Evolutionary conservation across 1,140 invertebrate genomes (phyloP), one percentile per base, ranked within the genome.

Genomic region (Odontomachus brunneus): DNA sequence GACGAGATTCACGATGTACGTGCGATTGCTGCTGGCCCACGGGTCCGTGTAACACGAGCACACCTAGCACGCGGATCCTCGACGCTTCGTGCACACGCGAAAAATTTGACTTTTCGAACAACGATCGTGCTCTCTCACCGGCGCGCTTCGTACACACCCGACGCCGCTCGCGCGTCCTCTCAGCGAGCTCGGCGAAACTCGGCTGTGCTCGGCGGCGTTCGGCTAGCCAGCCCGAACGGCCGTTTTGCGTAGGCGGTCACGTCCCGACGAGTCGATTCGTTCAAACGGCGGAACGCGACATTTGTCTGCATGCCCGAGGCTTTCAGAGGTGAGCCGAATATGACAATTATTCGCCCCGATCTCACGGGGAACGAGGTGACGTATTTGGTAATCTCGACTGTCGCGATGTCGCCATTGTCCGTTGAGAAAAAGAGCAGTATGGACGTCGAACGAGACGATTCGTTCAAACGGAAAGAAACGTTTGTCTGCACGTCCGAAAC

Each of bases 61-160:
- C 49, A 24, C 49, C 5, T 63, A n/a, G 3, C 19, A 38, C 26
- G 12, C 15, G 62, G 11, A 14, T 62, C 57, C 22, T 9, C 29
- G 22, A 57, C 12, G 26, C 55, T n/a, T 55, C 33, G 17, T 19
- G 63, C 26, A 44, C 9, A 44, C 29, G 24, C 75, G 33, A 59
- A 22, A 80, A 80, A 44, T 19, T 80, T 19, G 51, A 80, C 75
- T 80, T 80, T 80, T 59, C 75, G 65, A 57, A 57, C 51, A 69
- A 80, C 75, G 65, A 71, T 48, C 49, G 26, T 53, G 24, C 49
- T 48, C 24, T 69, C 19, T 24, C 48, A 48, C 75, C 75, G 51
- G 75, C 65, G 75, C 75, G 51, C 7, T 80, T 24, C 75, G 19
- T 80, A 80, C 75, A 80, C 75, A 80, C 75, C 75, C 75, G 75